These are phyloP conservation scores for Cyclina sinensis DNA, from an alignment of 1,140 invertebrate species.

Conservation along the genomic window DNA sequence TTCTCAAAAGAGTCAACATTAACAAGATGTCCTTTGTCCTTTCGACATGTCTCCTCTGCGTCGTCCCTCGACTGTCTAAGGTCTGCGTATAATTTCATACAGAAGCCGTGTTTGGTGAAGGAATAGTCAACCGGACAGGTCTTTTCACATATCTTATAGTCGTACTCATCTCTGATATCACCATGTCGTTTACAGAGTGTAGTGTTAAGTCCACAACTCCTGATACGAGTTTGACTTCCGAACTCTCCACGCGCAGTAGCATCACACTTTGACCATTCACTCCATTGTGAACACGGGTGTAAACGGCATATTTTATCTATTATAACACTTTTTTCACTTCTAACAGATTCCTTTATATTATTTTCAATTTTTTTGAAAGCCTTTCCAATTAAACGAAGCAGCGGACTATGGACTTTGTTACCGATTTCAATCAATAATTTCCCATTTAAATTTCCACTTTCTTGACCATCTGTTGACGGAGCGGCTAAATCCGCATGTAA, in stretches of 20 bases:
- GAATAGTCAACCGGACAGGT: neutral
- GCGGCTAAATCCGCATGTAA: too few species aligned
- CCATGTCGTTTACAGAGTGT: neutral
- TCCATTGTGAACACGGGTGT: neutral
- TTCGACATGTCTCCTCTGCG: neutral
- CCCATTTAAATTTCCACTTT: neutral
- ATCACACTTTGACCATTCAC: neutral
- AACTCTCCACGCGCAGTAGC: neutral
- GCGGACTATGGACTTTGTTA: neutral
- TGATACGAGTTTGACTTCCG: neutral
- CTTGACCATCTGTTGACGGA: too few species aligned
- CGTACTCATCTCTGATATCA: neutral
- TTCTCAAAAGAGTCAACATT: neutral
- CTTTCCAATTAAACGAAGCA: neutral
- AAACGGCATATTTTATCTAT: neutral
- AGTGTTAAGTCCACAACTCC: neutral
- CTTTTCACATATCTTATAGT: neutral
- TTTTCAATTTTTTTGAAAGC: slow-evolving; percentile 1
- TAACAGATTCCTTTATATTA: too few species aligned
- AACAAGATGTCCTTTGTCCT: slow-evolving; percentile 15
- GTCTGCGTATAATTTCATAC: neutral
- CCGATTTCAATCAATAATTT: neutral
- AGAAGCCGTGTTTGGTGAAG: neutral
- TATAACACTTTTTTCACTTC: too few species aligned
- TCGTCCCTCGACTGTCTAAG: neutral